phyloP scores from a whole-genome alignment of 2,113 vertebrate species.

The Bos javanicus region DNA sequence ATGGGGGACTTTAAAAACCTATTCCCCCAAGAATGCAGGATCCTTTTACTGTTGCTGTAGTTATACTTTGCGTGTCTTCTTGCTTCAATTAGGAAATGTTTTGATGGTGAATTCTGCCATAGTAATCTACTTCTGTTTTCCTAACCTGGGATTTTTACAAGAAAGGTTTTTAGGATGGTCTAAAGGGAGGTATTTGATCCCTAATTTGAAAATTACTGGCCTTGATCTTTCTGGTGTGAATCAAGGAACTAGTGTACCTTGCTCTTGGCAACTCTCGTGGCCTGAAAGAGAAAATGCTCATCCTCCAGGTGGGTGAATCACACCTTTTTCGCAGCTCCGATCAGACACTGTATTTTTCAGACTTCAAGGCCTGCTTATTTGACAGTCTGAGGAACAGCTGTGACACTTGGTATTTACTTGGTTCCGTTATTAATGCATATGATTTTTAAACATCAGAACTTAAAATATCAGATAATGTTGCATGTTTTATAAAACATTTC shows the following conservation, averaged over 20 bases:
- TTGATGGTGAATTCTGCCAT: neutral
- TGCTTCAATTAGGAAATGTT: neutral
- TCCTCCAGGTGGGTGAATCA: conserved; percentile 38
- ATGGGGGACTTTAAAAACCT: neutral
- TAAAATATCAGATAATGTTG: conserved; percentile 33
- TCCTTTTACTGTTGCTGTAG: neutral
- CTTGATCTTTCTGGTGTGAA: conserved; percentile 7
- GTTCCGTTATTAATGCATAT: neutral
- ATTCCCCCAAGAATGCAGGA: neutral
- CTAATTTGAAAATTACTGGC: conserved; percentile 39
- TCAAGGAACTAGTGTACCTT: conserved; percentile 17
- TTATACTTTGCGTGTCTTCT: neutral
- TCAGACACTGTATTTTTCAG: neutral
- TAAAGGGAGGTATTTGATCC: conserved; percentile 33
- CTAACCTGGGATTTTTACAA: conserved; percentile 39
- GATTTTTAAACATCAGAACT: conserved; percentile 53
- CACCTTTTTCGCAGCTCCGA: neutral
- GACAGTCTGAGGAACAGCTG: neutral
- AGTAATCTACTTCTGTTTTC: conserved; percentile 10
- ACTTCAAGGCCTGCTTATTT: neutral
- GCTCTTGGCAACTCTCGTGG: conserved; percentile 16
- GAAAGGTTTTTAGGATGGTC: neutral
- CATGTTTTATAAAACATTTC: conserved; percentile 39
- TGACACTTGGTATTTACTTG: neutral
- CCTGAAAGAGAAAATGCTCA: conserved; percentile 20